Conservation (phyloP, 2,113 vertebrate genomes). For the Noctilio leporinus region DNA sequence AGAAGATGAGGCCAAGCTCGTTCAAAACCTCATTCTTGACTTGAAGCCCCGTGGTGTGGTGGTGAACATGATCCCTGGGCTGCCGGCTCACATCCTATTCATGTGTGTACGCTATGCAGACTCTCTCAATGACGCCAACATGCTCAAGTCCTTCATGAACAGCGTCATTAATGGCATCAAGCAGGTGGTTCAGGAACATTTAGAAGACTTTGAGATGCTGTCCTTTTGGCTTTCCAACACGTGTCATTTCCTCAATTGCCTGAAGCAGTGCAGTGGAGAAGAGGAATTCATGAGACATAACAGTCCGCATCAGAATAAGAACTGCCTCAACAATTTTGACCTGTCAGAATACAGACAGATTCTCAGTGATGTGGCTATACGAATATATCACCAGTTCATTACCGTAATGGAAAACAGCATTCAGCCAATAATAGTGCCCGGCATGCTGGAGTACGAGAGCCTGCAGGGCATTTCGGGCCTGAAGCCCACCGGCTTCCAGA, state of each 20-base stretch:
- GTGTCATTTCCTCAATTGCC: constrained; percentile 92
- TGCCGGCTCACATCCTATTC: constrained; percentile 92
- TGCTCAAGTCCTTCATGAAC: constrained; percentile 93
- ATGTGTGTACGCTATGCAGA: constrained; percentile 95
- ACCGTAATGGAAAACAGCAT: constrained; percentile 88
- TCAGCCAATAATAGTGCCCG: constrained; percentile 91
- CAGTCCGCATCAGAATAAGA: constrained; percentile 89
- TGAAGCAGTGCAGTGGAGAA: constrained; percentile 98
- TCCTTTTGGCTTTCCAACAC: constrained; percentile 98
- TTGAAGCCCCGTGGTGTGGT: constrained; percentile 93
- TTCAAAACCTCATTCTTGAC: constrained; percentile 90
- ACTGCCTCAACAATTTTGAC: constrained; percentile 95
- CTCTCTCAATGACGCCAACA: constrained; percentile 87
- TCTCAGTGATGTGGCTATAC: constrained; percentile 94
- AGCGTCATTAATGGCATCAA: constrained; percentile 87
- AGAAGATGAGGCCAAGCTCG: constrained; percentile 88
- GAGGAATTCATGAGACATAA: constrained; percentile 94
- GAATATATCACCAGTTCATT: constrained; percentile 92
- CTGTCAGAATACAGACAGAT: constrained; percentile 95
- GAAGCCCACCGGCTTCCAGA: constrained; percentile 94
- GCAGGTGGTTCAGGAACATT: constrained; percentile 86
- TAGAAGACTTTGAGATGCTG: constrained; percentile 90
- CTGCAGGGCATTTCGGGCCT: constrained; percentile 95
- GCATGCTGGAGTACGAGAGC: constrained; percentile 96
- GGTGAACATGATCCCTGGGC: constrained; percentile 91